Evolutionary conservation across 1,140 invertebrate species (phyloP), one percentile per base, ranked within the genome.

Genomic region (Eriosoma lanigerum): DNA sequence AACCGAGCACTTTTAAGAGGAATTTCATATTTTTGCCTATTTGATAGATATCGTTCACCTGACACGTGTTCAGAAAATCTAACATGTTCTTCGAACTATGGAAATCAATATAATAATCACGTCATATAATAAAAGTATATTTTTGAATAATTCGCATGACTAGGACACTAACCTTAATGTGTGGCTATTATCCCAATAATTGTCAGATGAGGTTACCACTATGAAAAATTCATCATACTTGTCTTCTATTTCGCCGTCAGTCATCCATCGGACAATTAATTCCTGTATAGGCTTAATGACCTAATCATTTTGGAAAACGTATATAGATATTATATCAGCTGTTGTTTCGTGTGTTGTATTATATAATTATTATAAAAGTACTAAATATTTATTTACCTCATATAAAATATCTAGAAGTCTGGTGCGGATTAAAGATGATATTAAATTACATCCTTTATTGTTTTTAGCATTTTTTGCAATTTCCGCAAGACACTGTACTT

Each of bases 141-240:
- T 17, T 62, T 64, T n/a, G 8, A 64, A 32, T 38, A 38, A 64
- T 64, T 64, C 32, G 21, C 19, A 32, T 38, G 17, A 17, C 26
- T 26, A 24, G 19, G 46, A 15, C 3, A 68, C 21, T 15, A 17
- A 70, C 66, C 66, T 70, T 10, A 70, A 44, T 26, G 21, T 4
- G 21, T 70, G 32, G 13, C 26, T 38, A 17, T 56, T 26, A 26
- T 70, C 21, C 73, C 73, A 58, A 58, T 58, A 54, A 26, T 6
- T 52, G n/a, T 52, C 50, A 56, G 54, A 32, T 6, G 15, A 3
- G 1, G 19, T 58, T 44, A 58, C 1, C 0, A 44, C 32, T 15
- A 60, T 76, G 21, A 76, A 76, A 76, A 76, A 60, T 21, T 76
- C 73, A 24, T 10, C 50, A 44, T 58, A 3, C 15, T 76, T 17